Base-by-base conservation (phyloP, 1,140 invertebrate species). In the Ganaspis sp. region DNA sequence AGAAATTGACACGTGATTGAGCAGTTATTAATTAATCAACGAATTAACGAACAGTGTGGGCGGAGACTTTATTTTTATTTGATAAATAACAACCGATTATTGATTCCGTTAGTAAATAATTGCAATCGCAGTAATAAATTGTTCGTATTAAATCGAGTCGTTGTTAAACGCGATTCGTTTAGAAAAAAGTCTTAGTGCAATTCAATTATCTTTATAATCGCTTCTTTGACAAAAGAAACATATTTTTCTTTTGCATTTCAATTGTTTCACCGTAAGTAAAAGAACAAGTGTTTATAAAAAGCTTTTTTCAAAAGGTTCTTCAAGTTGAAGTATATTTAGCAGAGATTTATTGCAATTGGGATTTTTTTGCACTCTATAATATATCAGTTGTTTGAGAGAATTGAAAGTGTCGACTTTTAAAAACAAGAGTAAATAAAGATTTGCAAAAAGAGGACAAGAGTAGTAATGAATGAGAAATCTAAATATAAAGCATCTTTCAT, bases 391-490 rank as follows among this genome's bases (percentile, higher is more conserved):
- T 1, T 54, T 11, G 19, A 54, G 6, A 26, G 12, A 29, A 64
- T 4, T 64, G 11, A 26, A 23, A 64, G 42, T 1, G 12, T 4
- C 19, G 12, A 64, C 6, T 26, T 11, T 26, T 26, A 29, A 26
- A 26, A 29, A 15, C 15, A 26, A 64, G 8, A 11, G 29, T 9
- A 64, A 64, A 64, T 21, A 64, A 29, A 26, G 21, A 26, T 64
- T 23, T 15, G 54, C 12, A 15, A 64, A 64, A 64, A 64, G 54
- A 64, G 54, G n/a, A 11, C 12, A 11, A 26, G 53, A 72, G 26
- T 72, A 53, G 49, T 73, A 77, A 73, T 73, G 75, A 77, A 77
- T 77, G 70, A 49, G 70, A 19, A 54, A 6, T 58, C 75, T 76
- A 76, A 75, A 75, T 76, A 72, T 76, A 76, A 5, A 1, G 17